Percentiles rank a stretch among this genome's conserved stretches.
These are phyloP conservation scores for Micronycteris hirsuta DNA, from an alignment of 2,113 vertebrate genomes.

Conservation along the genomic window DNA sequence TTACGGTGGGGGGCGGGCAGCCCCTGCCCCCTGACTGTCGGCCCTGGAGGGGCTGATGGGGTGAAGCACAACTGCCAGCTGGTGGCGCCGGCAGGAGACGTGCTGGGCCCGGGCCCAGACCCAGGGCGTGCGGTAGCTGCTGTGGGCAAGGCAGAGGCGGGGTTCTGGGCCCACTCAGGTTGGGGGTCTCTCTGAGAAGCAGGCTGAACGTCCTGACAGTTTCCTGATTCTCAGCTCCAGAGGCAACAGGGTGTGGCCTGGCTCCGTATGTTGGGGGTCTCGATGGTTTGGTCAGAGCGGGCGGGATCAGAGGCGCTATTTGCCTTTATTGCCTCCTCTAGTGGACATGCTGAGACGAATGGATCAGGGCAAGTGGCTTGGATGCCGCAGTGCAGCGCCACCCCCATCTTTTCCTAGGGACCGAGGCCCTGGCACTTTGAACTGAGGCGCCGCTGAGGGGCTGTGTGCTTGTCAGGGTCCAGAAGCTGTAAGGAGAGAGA, in stretches of 20 bases:
- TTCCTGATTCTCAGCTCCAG: background rate
- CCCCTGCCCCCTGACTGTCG: background rate
- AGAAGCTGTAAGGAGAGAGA: slow-evolving; percentile 62
- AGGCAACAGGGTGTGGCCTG: background rate
- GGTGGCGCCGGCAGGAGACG: background rate
- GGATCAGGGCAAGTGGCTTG: background rate
- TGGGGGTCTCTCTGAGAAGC: background rate
- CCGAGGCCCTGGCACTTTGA: background rate
- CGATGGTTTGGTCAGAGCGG: background rate
- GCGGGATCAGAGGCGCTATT: background rate
- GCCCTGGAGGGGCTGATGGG: background rate
- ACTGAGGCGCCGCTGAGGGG: background rate
- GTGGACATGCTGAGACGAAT: accelerated
- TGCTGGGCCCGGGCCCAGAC: background rate
- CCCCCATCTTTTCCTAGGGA: background rate
- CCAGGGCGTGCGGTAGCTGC: background rate
- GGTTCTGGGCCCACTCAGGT: background rate
- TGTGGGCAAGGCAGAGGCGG: background rate
- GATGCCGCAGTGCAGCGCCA: background rate
- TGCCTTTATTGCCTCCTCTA: background rate
- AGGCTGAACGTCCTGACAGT: background rate
- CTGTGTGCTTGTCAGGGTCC: slow-evolving; percentile 41
- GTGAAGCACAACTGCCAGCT: background rate
- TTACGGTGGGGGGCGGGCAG: background rate
- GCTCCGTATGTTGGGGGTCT: background rate